A percentile compares a stretch with the other conserved stretches of the same genome.
Evolutionary conservation across 64 coral and sea anemone species (phyloP).

Genomic region (Anthopleura sola): DNA sequence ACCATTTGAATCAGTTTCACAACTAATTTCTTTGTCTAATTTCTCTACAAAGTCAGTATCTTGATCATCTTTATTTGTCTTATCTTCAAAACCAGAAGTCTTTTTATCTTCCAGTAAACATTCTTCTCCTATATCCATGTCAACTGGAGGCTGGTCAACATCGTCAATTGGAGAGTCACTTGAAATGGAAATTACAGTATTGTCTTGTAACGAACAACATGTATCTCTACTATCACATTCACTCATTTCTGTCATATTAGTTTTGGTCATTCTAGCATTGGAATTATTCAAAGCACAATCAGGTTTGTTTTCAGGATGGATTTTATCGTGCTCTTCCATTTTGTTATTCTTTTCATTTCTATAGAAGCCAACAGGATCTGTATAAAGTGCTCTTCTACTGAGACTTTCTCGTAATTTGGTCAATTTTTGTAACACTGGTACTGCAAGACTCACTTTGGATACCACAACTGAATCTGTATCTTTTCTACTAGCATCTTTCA

Average conservation of each 20-base stretch:
- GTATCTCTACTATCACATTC: not conserved
- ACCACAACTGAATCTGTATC: not conserved
- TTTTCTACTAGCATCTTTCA: not conserved
- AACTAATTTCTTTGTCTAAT: not conserved
- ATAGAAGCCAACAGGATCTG: not conserved
- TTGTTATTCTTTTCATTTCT: not conserved
- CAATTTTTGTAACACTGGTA: not conserved
- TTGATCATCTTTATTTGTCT: not conserved
- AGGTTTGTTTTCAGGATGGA: not conserved
- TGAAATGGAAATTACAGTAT: not conserved
- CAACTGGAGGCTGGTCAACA: not conserved
- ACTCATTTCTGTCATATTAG: not conserved
- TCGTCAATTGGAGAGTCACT: not conserved
- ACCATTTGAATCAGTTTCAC: not conserved
- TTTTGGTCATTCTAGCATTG: not conserved
- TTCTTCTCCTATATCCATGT: not conserved
- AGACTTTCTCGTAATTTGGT: not conserved
- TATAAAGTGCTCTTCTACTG: not conserved
- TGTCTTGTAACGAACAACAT: not conserved
- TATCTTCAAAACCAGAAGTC: not conserved
- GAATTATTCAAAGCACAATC: not conserved
- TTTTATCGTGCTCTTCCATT: not conserved
- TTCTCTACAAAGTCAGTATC: not conserved
- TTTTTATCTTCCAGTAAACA: not conserved
- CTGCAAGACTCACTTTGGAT: not conserved